Evolutionary conservation across 2,113 vertebrate species (phyloP), one percentile per base, ranked within the genome.

Genomic region (Bombycilla garrulus): DNA sequence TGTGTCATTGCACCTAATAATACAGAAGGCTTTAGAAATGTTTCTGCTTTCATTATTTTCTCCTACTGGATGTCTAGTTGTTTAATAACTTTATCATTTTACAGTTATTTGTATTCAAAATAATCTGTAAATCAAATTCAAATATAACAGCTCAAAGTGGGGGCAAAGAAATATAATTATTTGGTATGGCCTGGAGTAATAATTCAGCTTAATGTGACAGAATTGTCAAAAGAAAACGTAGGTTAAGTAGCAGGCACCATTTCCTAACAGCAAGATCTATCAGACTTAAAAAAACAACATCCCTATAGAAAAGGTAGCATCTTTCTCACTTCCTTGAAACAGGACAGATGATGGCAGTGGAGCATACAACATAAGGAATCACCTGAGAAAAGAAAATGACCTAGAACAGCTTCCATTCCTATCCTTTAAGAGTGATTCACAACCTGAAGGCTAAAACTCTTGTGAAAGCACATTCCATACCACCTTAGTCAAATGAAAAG

Each of bases 41-140:
- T 57, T 89, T 93, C 91, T 90, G 71, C 70, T 96, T 96, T 95
- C 93, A 95, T 96, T 96, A 96, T 73, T 88, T 91, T 79, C 83
- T 95, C 51, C 83, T 82, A 73, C 62, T 93, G 82, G 89, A 95
- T 71, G 65, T 51, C 85, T 86, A 51, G 51, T 78, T 95, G 77
- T 86, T 96, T 96, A 94, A 92, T 92, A 94, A 94, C 62, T 80
- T 91, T 51, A 96, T 78, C 61, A 90, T 92, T 89, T 92, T 92
- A 84, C 54, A 88, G 93, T 89, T 95, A 94, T 92, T 94, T 94
- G 51, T 88, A 96, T 90, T 87, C 81, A 90, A 90, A 94, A 92
- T 76, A 84, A 94, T 64, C 72, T 86, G 80, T 90, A 92, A 86
- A 96, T 94, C 87, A 90, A 90, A 93, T 93, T 81, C 65, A 96